Conservation (phyloP, 2,888 invertebrate species). For the Epicampocera succincta region DNA sequence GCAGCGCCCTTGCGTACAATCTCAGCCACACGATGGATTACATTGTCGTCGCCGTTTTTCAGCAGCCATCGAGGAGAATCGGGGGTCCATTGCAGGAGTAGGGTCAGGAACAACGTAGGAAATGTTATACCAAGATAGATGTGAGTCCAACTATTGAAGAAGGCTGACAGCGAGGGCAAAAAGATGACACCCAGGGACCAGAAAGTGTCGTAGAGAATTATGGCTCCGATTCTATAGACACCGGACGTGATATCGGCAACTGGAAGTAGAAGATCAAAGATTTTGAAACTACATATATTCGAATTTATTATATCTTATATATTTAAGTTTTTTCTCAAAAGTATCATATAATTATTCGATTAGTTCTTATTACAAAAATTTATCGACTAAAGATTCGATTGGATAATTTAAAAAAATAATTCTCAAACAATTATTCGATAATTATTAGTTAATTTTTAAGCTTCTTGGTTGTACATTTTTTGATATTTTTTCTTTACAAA, state of each 20-base stretch:
- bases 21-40: slow-evolving; percentile 77
- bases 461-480: too few species aligned
- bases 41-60: slow-evolving; percentile 76
- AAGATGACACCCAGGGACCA: slow-evolving; percentile 82
- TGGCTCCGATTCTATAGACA: slow-evolving; percentile 78
- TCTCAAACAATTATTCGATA: too few species aligned
- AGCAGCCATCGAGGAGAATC: slow-evolving; percentile 82
- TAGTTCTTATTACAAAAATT: too few species aligned
- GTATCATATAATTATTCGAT: too few species aligned
- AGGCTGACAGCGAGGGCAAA: slow-evolving; percentile 80
- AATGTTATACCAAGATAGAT: slow-evolving; percentile 82
- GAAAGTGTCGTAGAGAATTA: slow-evolving; percentile 81
- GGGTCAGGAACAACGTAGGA: slow-evolving; percentile 80
- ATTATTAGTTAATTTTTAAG: too few species aligned
- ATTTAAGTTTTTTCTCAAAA: too few species aligned
- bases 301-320: too few species aligned
- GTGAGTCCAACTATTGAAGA: slow-evolving; percentile 80
- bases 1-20: slow-evolving; percentile 79
- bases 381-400: too few species aligned
- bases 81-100: slow-evolving; percentile 81
- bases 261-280: slow-evolving; percentile 67
- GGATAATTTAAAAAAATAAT: too few species aligned
- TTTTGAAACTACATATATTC: too few species aligned
- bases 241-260: slow-evolving; percentile 82
- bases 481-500: too few species aligned